These are phyloP conservation scores for Xestia ashworthii DNA, from an alignment of 2,888 invertebrate species.

Conservation along the genomic window DNA sequence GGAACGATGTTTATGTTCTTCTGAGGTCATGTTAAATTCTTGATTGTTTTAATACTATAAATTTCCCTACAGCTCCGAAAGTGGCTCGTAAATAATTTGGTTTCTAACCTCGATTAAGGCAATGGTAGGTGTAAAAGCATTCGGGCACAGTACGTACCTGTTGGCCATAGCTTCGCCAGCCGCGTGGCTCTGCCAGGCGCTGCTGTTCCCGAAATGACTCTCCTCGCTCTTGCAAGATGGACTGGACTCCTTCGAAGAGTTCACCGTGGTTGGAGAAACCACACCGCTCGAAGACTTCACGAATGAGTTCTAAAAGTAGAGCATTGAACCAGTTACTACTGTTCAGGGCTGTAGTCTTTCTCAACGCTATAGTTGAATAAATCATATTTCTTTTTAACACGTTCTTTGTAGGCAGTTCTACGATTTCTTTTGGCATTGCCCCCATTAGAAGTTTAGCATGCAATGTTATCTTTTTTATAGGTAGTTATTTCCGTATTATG, in stretches of 20 bases:
- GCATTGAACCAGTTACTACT: background rate
- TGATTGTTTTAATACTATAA: background rate
- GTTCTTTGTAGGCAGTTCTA: background rate
- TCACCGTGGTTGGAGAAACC: conserved; percentile 84
- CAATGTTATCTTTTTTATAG: conserved; percentile 19
- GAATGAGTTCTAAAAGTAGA: conserved; percentile 83
- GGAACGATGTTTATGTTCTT: background rate
- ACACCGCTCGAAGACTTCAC: conserved; percentile 85
- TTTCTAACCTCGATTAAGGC: background rate
- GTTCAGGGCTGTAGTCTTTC: background rate
- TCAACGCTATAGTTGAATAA: conserved; percentile 6
- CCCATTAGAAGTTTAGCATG: conserved; percentile 34
- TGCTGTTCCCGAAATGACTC: conserved; percentile 86
- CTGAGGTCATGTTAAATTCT: background rate
- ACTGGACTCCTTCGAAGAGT: conserved; percentile 89
- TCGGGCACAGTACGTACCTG: conserved; percentile 70
- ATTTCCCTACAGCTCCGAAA: background rate
- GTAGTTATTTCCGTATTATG: background rate
- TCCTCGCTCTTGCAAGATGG: conserved; percentile 89
- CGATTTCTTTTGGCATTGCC: conserved; percentile 48
- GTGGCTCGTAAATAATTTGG: background rate
- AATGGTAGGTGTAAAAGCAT: background rate
- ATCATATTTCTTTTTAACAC: conserved; percentile 3
- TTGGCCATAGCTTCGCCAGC: conserved; percentile 90
- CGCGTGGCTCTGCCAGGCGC: conserved; percentile 87